These are phyloP conservation scores for Thera obeliscata DNA, from an alignment of 2,888 invertebrate genomes.

Conservation along the genomic window DNA sequence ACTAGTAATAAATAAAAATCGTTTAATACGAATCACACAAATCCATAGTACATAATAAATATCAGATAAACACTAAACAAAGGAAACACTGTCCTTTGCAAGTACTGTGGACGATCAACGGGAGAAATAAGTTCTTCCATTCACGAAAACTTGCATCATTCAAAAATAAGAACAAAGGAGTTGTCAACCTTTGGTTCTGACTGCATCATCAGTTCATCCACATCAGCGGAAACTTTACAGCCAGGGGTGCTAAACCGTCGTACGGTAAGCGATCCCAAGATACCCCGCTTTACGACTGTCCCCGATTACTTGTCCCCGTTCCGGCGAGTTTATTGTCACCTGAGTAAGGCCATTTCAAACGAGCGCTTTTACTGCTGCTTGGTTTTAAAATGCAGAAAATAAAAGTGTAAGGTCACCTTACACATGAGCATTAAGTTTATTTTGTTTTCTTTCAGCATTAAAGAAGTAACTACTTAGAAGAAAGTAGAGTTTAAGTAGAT, in stretches of 20 bases:
- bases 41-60: too few relatives aligned
- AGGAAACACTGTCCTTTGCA: too few relatives aligned
- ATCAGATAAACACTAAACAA: too few relatives aligned
- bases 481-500: too few relatives aligned
- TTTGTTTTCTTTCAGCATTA: conserved; percentile 10
- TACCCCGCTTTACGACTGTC: conserved; percentile 71
- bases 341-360: conserved; percentile 75
- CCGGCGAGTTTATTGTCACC: conserved; percentile 74
- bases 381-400: conserved; percentile 35
- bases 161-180: neutral
- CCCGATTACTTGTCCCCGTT: conserved; percentile 58
- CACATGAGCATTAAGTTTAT: conserved; percentile 11
- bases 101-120: too few relatives aligned
- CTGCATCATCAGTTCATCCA: conserved; percentile 39
- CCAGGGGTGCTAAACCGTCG: conserved; percentile 57
- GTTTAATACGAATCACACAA: too few relatives aligned
- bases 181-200: neutral
- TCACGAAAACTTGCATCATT: too few relatives aligned
- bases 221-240: conserved; percentile 48
- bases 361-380: conserved; percentile 48
- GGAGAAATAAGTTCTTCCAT: too few relatives aligned
- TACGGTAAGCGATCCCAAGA: conserved; percentile 66
- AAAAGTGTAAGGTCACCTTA: conserved; percentile 15
- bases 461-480: neutral
- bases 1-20: too few relatives aligned